phyloP scores from a whole-genome alignment of 2,888 invertebrate genomes.

The Apamea anceps region DNA sequence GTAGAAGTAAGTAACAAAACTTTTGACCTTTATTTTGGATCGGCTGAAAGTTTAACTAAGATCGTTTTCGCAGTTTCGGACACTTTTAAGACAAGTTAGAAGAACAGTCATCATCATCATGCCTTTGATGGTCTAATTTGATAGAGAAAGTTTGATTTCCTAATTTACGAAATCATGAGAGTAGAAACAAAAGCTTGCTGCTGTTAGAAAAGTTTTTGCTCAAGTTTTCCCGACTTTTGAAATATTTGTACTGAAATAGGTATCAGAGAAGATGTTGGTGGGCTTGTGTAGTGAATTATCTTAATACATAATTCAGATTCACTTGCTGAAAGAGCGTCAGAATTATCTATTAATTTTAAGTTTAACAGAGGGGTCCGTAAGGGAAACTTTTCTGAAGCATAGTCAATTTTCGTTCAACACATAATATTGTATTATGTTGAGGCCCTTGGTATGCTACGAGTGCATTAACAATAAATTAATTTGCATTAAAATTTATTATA shows the following conservation, averaged over 20 bases:
- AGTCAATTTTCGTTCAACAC: neutral
- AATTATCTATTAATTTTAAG: neutral
- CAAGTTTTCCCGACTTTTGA: neutral
- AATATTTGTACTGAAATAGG: neutral
- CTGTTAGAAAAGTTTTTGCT: neutral
- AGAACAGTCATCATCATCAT: neutral
- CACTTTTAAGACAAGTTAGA: neutral
- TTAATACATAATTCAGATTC: neutral
- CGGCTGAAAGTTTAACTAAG: neutral
- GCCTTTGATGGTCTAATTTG: neutral
- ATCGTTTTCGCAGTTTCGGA: neutral
- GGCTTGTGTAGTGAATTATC: neutral
- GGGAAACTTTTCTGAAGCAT: neutral
- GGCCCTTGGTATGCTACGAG: neutral
- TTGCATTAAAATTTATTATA: constrained; percentile 23
- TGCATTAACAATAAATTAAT: neutral
- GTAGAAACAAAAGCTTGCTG: neutral
- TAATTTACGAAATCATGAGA: neutral
- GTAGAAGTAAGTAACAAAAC: neutral
- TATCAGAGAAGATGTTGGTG: neutral
- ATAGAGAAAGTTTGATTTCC: neutral
- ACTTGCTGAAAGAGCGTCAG: neutral
- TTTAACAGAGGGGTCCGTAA: neutral
- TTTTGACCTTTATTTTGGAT: neutral
- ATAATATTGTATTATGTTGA: neutral